Conservation (phyloP, 2,113 vertebrate species). For the Corvus hawaiiensis region DNA sequence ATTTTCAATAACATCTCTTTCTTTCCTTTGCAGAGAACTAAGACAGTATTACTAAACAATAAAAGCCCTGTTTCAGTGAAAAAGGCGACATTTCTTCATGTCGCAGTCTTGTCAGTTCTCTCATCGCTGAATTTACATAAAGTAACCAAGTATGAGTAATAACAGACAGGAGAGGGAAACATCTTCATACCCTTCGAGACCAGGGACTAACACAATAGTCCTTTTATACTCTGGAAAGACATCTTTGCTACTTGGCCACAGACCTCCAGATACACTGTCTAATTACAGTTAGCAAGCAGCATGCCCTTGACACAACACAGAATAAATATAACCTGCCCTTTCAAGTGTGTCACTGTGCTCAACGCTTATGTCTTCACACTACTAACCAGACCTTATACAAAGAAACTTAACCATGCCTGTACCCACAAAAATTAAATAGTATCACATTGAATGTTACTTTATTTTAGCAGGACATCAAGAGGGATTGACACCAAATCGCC, state of each 20-base stretch:
- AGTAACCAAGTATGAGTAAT: slow-evolving; percentile 36
- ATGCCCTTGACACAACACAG: slow-evolving; percentile 38
- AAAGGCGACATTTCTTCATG: slow-evolving; percentile 35
- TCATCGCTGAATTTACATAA: slow-evolving; percentile 44
- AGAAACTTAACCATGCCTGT: neutral
- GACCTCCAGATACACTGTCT: slow-evolving; percentile 14
- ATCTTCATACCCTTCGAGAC: slow-evolving; percentile 1
- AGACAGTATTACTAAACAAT: neutral
- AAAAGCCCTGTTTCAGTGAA: slow-evolving; percentile 15
- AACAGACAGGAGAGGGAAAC: neutral
- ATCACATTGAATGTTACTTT: neutral
- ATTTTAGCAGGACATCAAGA: neutral
- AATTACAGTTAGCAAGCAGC: slow-evolving; percentile 40
- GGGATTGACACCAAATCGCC: neutral
- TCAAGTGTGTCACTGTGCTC: slow-evolving; percentile 13
- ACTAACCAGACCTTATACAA: neutral
- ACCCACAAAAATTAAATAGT: neutral
- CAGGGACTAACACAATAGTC: slow-evolving; percentile 25
- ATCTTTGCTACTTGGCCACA: neutral
- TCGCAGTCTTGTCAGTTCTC: slow-evolving; percentile 27
- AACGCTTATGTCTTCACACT: neutral
- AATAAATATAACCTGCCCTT: slow-evolving; percentile 52
- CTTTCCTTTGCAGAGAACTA: neutral
- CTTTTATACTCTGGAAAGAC: slow-evolving; percentile 40
- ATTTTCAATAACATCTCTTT: slow-evolving; percentile 20